Evolutionary conservation across 2,113 vertebrate genomes (phyloP).

Genomic region (Hyperoodon ampullatus): DNA sequence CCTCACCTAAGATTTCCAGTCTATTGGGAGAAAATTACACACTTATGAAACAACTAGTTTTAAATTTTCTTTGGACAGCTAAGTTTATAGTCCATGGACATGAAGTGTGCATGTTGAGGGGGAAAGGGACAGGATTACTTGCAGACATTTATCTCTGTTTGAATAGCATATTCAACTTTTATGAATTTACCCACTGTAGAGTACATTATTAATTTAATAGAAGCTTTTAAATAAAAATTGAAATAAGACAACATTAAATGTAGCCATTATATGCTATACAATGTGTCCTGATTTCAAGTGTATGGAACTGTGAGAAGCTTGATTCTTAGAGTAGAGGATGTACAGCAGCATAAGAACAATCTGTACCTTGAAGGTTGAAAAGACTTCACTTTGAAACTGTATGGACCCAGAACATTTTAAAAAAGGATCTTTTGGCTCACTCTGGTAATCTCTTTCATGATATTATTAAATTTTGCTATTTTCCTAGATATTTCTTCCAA

Average conservation of each 20-base stretch:
- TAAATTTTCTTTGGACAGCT: neutral
- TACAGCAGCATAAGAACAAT: neutral
- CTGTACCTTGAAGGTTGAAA: neutral
- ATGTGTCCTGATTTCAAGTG: neutral
- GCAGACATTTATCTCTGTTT: neutral
- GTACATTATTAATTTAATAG: slow-evolving; percentile 2
- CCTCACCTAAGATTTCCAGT: neutral
- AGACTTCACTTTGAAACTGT: neutral
- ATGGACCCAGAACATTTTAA: neutral
- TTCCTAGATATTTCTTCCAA: neutral
- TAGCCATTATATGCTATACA: neutral
- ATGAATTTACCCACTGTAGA: neutral
- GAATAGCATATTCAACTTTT: neutral
- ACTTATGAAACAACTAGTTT: neutral
- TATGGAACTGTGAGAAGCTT: neutral
- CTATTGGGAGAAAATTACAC: neutral
- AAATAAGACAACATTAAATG: neutral
- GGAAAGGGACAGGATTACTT: neutral
- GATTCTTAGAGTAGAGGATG: neutral
- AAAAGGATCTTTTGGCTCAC: neutral
- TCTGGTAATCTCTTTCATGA: neutral
- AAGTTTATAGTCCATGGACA: neutral
- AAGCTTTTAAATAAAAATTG: slow-evolving; percentile 1
- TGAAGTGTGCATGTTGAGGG: neutral
- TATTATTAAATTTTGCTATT: neutral